These are phyloP conservation scores for Microplitis mediator DNA, from an alignment of 1,140 invertebrate genomes.

Conservation along the genomic window DNA sequence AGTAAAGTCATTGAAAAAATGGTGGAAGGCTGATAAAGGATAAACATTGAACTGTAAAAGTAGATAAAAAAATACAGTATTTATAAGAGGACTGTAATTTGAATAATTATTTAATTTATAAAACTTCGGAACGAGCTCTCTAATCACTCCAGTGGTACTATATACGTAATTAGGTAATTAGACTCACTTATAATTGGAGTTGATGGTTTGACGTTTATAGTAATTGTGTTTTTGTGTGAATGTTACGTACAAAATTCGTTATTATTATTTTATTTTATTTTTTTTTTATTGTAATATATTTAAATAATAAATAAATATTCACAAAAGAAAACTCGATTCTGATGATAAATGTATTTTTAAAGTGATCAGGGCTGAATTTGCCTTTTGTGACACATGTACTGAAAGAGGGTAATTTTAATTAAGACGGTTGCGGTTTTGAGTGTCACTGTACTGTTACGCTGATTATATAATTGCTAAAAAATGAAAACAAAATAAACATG, in stretches of 20 bases:
- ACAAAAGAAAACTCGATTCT: constrained; percentile 41
- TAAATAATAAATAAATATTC: constrained; percentile 53
- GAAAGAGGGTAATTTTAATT: constrained; percentile 28
- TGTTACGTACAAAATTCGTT: constrained; percentile 39
- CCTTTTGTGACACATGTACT: constrained; percentile 39
- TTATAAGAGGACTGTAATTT: constrained; percentile 61
- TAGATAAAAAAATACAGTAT: constrained; percentile 50
- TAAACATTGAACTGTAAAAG: constrained; percentile 35
- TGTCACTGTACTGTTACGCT: constrained; percentile 60
- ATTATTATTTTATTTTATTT: constrained; percentile 39
- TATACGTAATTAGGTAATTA: constrained; percentile 33
- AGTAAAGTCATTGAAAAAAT: constrained; percentile 42
- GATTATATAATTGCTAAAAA: constrained; percentile 63
- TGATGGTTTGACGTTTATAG: constrained; percentile 35
- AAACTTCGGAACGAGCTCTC: constrained; percentile 47
- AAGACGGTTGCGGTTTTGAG: constrained; percentile 55
- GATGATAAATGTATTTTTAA: constrained; percentile 49
- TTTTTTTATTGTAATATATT: constrained; percentile 58
- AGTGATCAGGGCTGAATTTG: constrained; percentile 53
- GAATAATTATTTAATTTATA: constrained; percentile 63
- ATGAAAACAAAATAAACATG: constrained; percentile 52
- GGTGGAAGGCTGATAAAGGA: constrained; percentile 1
- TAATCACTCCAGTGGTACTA: constrained; percentile 37
- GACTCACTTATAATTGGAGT: neutral
- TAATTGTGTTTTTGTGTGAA: constrained; percentile 53